phyloP scores from a whole-genome alignment of 2,113 vertebrate species.

The Toxostoma redivivum region DNA sequence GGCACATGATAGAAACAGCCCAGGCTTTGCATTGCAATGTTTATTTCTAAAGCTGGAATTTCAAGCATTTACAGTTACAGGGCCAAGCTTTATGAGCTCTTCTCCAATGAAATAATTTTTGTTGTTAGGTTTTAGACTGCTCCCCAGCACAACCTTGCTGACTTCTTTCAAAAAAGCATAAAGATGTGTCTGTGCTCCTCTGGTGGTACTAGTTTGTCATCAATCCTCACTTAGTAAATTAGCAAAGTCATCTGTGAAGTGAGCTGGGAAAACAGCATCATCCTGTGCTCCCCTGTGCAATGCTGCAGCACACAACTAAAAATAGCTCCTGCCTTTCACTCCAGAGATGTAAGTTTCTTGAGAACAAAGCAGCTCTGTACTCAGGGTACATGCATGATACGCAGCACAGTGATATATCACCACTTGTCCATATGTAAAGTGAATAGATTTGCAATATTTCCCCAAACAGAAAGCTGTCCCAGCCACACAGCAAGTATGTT shows the following conservation, averaged over 20 bases:
- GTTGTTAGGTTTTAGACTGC: background rate
- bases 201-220: background rate
- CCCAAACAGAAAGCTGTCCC: background rate
- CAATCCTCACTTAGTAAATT: background rate
- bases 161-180: background rate
- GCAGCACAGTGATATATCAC: background rate
- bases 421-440: background rate
- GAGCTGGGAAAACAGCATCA: background rate
- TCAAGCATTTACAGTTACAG: background rate
- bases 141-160: background rate
- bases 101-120: background rate
- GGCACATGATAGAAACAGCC: background rate
- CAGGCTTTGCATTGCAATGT: background rate
- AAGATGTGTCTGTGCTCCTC: background rate
- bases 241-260: background rate
- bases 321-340: slow-evolving; percentile 47
- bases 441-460: background rate
- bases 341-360: slow-evolving; percentile 8
- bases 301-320: slow-evolving; percentile 2
- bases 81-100: background rate
- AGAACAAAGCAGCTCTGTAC: background rate
- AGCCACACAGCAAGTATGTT: background rate
- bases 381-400: fast-evolving
- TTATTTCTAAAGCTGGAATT: background rate
- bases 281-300: background rate